Base-by-base conservation (phyloP, 2,888 invertebrate genomes). In the Sinotaia quadrata region DNA sequence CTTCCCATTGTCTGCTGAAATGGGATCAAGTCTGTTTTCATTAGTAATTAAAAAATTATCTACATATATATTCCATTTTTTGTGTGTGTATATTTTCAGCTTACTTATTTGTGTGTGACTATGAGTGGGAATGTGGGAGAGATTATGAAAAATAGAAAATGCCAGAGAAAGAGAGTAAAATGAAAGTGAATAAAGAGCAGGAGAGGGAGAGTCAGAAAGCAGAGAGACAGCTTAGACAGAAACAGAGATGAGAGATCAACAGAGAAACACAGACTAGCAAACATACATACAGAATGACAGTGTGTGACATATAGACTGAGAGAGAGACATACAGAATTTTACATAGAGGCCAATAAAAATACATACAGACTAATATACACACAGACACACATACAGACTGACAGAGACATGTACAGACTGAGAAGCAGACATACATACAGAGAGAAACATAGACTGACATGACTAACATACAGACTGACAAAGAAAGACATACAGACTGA, bases 1-100 rank as follows among this genome's bases (percentile, higher is more conserved):
- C 84, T 76, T 37, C 83, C 82, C 51, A 80, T 82, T 69, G 80
- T 62, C 79, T 79, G 69, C 47, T 24, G 21, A 47, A n/a, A n/a
- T n/a, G n/a, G n/a, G n/a, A n/a, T n/a, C n/a, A n/a, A n/a, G n/a
- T n/a, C n/a, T n/a, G n/a, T n/a, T n/a, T n/a, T n/a, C 58, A 37
- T 36, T 37, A 4, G 36, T n/a, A 7, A 34, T 15, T 15, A 12
- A 41, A 41, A 41, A 41, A 15, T 12, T 41, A n/a, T 12, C 12
- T 41, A 41, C 44, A 41, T 12, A 41, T 12, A 41, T n/a, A n/a
- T n/a, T n/a, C n/a, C n/a, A n/a, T n/a, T n/a, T n/a, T n/a, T n/a
- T n/a, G n/a, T n/a, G n/a, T n/a, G n/a, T n/a, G n/a, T n/a, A n/a
- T n/a, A n/a, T n/a, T n/a, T n/a, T n/a, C n/a, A n/a, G n/a, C n/a